Conservation (phyloP, 2,113 vertebrate genomes). For the Clarias gariepinus region DNA sequence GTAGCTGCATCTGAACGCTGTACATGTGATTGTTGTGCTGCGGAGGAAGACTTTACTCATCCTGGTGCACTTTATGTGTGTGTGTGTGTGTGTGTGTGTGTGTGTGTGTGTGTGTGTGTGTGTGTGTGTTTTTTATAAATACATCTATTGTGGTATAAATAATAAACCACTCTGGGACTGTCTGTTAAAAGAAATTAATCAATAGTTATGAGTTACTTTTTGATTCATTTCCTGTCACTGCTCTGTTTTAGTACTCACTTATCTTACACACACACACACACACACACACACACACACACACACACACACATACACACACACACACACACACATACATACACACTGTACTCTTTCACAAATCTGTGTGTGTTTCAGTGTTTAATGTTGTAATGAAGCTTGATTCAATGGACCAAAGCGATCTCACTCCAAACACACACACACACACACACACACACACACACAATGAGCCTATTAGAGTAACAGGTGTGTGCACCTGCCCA, state of each 20-base stretch:
- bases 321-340: too few relatives aligned
- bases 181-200: background rate
- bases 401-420: background rate
- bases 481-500: conserved; percentile 65
- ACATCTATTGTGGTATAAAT: background rate
- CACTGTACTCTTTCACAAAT: background rate
- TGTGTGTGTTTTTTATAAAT: too few relatives aligned
- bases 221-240: background rate
- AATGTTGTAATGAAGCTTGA: background rate
- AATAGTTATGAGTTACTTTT: background rate
- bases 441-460: conserved; percentile 48
- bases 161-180: background rate
- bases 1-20: too few relatives aligned
- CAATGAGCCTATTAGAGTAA: conserved; percentile 68
- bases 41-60: too few relatives aligned
- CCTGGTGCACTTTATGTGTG: too few relatives aligned
- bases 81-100: too few relatives aligned
- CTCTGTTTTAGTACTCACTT: background rate
- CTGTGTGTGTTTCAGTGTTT: background rate
- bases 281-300: too few relatives aligned
- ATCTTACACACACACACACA: background rate
- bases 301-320: too few relatives aligned
- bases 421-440: background rate
- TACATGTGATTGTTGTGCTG: too few relatives aligned
- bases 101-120: too few relatives aligned